These are phyloP conservation scores for Monarcha castaneiventris DNA, from an alignment of 2,113 vertebrate genomes.

Conservation along the genomic window DNA sequence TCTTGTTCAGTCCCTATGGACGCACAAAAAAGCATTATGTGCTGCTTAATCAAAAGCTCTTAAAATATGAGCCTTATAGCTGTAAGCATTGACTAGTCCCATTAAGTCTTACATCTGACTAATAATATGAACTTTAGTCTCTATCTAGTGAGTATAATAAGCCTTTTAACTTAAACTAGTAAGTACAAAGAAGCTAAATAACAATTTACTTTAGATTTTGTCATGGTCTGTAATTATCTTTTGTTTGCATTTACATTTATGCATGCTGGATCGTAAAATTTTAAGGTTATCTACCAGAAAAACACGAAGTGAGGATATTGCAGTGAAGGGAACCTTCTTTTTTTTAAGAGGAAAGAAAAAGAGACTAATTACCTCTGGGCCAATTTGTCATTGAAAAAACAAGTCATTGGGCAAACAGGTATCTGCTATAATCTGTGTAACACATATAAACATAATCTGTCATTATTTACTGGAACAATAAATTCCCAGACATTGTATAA, in stretches of 20 bases:
- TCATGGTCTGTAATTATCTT: not conserved
- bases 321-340: not conserved
- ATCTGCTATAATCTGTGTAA: not conserved
- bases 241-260: not conserved
- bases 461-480: not conserved
- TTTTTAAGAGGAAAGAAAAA: not conserved
- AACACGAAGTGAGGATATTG: slow-evolving; percentile 19
- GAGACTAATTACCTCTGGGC: not conserved
- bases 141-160: not conserved
- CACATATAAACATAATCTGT: not conserved
- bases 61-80: not conserved
- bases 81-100: not conserved
- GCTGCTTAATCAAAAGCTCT: not conserved
- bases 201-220: not conserved
- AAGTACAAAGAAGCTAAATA: not conserved
- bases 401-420: not conserved
- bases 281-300: slow-evolving; percentile 40
- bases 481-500: not conserved
- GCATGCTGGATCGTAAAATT: not conserved
- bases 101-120: not conserved
- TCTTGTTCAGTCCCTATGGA: not conserved
- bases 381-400: not conserved
- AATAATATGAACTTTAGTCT: not conserved
- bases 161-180: not conserved
- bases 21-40: not conserved